Evolutionary conservation across 1,140 invertebrate genomes (phyloP).

Genomic region (Pseudomyrmex flavicornis): DNA sequence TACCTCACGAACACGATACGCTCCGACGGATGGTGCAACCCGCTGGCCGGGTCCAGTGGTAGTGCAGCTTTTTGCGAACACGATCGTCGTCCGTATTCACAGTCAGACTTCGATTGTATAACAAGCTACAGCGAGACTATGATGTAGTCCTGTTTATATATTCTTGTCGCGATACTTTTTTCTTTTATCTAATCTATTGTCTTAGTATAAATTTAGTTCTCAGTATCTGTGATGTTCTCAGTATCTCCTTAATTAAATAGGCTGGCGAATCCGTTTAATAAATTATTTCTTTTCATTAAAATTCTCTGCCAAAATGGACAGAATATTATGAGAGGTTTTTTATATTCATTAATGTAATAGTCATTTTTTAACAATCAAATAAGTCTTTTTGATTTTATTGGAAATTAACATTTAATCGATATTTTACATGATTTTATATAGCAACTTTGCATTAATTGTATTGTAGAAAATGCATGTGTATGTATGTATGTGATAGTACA

Average conservation of each 20-base stretch:
- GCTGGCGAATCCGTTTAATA: conserved; percentile 1
- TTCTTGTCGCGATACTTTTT: not conserved
- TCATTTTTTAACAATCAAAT: no score
- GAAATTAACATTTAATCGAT: no score
- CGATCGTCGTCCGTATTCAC: conserved; percentile 73
- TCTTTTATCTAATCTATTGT: not conserved
- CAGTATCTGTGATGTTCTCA: conserved; percentile 22
- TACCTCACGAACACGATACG: conserved; percentile 77
- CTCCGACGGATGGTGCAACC: conserved; percentile 64
- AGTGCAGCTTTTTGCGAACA: conserved; percentile 76
- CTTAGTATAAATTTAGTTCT: not conserved
- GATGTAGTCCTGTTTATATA: conserved; percentile 73
- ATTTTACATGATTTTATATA: no score
- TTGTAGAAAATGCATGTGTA: no score
- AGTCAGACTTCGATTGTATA: conserved; percentile 76
- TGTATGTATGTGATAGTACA: no score
- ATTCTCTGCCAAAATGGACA: not conserved
- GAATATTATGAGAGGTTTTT: not conserved
- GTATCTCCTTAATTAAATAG: not conserved
- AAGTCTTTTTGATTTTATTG: no score
- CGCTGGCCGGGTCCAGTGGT: conserved; percentile 58
- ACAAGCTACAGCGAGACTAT: conserved; percentile 81
- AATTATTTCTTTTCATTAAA: not conserved
- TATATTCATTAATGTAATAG: no score
- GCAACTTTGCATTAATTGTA: no score